Evolutionary conservation across 1,140 invertebrate species (phyloP).

Genomic region (Brachionus rotundiformis): DNA sequence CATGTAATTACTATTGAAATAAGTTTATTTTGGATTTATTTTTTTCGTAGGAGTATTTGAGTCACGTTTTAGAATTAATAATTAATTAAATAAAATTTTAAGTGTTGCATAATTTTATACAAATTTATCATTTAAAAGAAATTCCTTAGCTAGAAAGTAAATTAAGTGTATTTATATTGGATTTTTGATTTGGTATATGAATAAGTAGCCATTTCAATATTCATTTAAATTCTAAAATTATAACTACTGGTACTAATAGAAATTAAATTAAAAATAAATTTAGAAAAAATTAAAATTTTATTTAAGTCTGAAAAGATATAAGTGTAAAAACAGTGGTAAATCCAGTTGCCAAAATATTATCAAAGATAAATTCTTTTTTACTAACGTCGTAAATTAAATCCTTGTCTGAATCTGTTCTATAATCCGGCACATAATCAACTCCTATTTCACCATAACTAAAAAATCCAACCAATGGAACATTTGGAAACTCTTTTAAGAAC

Average conservation of each 20-base stretch:
- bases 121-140: no score
- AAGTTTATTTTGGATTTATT: not conserved
- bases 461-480: constrained; percentile 68
- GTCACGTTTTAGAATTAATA: not conserved
- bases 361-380: not conserved
- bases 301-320: constrained; percentile 10
- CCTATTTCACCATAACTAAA: constrained; percentile 71
- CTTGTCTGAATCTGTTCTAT: not conserved
- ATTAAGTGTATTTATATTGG: no score
- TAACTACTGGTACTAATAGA: no score
- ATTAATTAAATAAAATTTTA: not conserved
- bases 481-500: constrained; percentile 69
- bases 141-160: no score
- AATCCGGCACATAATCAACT: constrained; percentile 58
- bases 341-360: constrained; percentile 20
- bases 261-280: no score
- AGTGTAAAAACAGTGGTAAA: constrained; percentile 26
- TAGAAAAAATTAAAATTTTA: not conserved
- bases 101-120: no score
- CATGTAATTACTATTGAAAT: not conserved
- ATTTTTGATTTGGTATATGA: no score
- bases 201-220: no score
- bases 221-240: no score
- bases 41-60: no score
- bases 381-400: not conserved